Evolutionary conservation across 2,888 invertebrate genomes (phyloP).

Genomic region (Cataglyphis rosenhaueri): DNA sequence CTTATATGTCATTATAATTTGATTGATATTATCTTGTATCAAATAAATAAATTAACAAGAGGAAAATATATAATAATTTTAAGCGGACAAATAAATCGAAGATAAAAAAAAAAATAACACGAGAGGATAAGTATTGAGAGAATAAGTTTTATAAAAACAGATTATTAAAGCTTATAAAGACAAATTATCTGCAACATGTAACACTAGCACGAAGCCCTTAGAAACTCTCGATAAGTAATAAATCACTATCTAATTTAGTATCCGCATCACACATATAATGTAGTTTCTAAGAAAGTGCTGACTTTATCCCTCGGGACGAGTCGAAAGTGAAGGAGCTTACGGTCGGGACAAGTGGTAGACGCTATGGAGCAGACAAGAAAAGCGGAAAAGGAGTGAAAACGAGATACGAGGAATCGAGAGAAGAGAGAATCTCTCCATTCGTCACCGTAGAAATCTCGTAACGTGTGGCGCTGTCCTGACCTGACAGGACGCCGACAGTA

Average conservation of each 20-base stretch:
- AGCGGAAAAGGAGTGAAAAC: constrained; percentile 43
- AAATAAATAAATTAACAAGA: background rate
- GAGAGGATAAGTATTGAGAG: too few relatives aligned
- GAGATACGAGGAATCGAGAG: constrained; percentile 23
- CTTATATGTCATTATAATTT: background rate
- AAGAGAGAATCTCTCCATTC: constrained; percentile 33
- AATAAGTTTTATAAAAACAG: background rate
- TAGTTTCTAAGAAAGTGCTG: constrained; percentile 36
- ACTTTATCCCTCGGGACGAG: constrained; percentile 22
- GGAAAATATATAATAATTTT: background rate
- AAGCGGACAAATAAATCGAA: background rate
- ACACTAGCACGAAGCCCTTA: background rate
- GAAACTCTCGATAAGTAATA: constrained; percentile 1
- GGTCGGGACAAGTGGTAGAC: constrained; percentile 19
- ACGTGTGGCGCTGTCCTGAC: constrained; percentile 60
- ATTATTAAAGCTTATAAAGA: background rate
- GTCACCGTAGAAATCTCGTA: constrained; percentile 68
- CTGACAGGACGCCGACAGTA: constrained; percentile 53
- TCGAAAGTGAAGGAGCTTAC: constrained; percentile 36
- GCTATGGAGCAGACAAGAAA: constrained; percentile 5
- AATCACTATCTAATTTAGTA: background rate
- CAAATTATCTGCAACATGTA: background rate
- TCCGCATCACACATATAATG: constrained; percentile 12
- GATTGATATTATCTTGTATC: background rate
- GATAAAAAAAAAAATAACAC: background rate